Base-by-base conservation (phyloP, 2,113 vertebrate species). In the Leptocoma aspasia region DNA sequence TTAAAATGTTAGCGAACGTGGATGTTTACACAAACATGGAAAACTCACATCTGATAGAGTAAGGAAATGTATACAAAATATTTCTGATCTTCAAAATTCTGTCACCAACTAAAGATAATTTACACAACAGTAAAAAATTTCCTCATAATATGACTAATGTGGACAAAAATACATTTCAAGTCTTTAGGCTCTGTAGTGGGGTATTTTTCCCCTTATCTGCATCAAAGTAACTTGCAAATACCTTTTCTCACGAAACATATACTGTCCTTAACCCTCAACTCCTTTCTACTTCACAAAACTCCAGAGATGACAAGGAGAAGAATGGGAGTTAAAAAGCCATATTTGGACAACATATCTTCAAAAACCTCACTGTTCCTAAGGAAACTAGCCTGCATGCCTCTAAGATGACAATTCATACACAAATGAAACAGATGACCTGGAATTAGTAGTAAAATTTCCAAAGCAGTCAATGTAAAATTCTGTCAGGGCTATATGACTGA, bases 81-180 rank as follows among this genome's bases (percentile, higher is more conserved):
- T 13, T 24, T 92, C 57, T n/a, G 37, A 80, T 60, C 27, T 72
- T 71, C 0, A 0, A 79, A 90, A 56, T 52, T 13, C 49, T 39
- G 31, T 45, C 47, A 68, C 20, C 30, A 82, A 50, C 13, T 44
- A n/a, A 77, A 42, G 31, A 59, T 42, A 28, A 82, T 28, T 70
- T 63, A 66, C 10, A 66, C 9, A 70, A 44, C n/a, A 57, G 20
- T 18, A 80, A 77, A 77, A 57, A 24, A 20, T 6, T 63, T 45
- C 72, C 28, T 70, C 39, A 6, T 19, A 66, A 54, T 26, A 65
- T 1, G 4, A 12, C 33, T 44, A 73, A 69, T 0, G 0, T 3
- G 11, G 31, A 68, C 53, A 91, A 63, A 81, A 21, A 6, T 9
- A 82, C 7, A 16, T 44, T 79, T 90, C 14, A 79, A 75, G 22